Evolutionary conservation across 2,797 vertebrate species (phyloP).

Genomic region (Myotis pilosus): DNA sequence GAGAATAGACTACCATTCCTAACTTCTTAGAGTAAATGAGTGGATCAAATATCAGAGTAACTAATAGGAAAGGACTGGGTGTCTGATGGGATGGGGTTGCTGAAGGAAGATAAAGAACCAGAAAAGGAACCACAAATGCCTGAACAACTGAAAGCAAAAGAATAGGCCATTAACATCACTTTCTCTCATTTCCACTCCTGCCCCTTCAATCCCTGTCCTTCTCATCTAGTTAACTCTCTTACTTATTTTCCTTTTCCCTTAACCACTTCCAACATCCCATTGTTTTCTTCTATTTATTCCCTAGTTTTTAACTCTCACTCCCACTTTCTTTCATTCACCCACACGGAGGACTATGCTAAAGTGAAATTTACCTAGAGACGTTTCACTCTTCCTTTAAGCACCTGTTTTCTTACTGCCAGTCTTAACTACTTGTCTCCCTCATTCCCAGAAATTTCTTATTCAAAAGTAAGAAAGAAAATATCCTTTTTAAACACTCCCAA

Average conservation of each 20-base stretch:
- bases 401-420: neutral
- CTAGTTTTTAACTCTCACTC: neutral
- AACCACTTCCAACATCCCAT: neutral
- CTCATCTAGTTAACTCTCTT: neutral
- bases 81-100: neutral
- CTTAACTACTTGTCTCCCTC: neutral
- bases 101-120: neutral
- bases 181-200: neutral
- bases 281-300: neutral
- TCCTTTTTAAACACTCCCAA: neutral
- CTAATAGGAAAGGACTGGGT: neutral
- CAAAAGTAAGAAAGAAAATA: neutral
- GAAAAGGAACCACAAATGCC: neutral
- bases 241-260: neutral
- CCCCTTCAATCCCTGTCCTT: neutral
- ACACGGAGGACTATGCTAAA: neutral
- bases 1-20: neutral
- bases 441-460: slow-evolving; percentile 2
- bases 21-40: neutral
- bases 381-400: slow-evolving; percentile 14
- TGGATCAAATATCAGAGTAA: neutral
- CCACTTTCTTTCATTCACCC: neutral
- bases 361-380: neutral
- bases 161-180: neutral
- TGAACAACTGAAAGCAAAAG: neutral